Percentiles rank a stretch among this genome's conserved stretches.
Conservation (phyloP, 2,888 invertebrate genomes). For the Drosophila histrio region DNA sequence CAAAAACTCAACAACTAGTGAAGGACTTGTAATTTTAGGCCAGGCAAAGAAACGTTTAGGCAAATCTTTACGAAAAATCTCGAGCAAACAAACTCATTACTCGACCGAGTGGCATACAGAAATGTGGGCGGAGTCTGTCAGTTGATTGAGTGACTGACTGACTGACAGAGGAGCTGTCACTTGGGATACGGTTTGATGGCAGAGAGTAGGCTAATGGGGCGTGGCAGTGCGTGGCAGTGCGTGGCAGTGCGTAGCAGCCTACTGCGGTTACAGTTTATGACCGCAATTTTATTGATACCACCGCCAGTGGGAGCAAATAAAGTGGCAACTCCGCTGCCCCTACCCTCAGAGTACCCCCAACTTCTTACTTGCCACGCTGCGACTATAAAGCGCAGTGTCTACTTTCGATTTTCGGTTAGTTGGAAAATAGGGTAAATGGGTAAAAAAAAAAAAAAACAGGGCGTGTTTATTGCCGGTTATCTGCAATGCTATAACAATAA, state of each 20-base stretch:
- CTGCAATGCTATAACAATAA: conserved; percentile 59
- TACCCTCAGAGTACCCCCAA: neutral
- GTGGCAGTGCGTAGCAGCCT: conserved; percentile 29
- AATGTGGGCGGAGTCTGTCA: conserved; percentile 4
- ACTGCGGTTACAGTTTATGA: conserved; percentile 64
- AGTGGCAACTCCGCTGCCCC: conserved; percentile 17
- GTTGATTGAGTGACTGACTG: conserved; percentile 70
- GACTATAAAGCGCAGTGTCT: conserved; percentile 45
- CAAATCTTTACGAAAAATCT: conserved; percentile 67
- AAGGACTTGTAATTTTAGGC: conserved; percentile 21
- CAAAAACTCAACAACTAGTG: neutral
- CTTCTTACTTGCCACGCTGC: neutral
- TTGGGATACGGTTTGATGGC: conserved; percentile 16
- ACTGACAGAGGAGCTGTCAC: conserved; percentile 47
- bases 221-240: conserved; percentile 33
- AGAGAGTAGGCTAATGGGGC: conserved; percentile 18
- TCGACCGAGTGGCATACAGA: neutral
- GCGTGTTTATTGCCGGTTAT: conserved; percentile 57
- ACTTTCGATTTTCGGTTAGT: conserved; percentile 22
- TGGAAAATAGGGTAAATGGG: neutral
- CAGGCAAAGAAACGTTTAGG: conserved; percentile 50
- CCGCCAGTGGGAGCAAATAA: conserved; percentile 70
- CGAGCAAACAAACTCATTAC: conserved; percentile 71
- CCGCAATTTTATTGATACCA: conserved; percentile 77
- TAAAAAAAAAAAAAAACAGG: conserved; percentile 24